A percentile compares a stretch with the other conserved stretches of the same genome.
These are phyloP conservation scores for Piaya cayana DNA, from an alignment of 2,113 vertebrate species.

Conservation along the genomic window DNA sequence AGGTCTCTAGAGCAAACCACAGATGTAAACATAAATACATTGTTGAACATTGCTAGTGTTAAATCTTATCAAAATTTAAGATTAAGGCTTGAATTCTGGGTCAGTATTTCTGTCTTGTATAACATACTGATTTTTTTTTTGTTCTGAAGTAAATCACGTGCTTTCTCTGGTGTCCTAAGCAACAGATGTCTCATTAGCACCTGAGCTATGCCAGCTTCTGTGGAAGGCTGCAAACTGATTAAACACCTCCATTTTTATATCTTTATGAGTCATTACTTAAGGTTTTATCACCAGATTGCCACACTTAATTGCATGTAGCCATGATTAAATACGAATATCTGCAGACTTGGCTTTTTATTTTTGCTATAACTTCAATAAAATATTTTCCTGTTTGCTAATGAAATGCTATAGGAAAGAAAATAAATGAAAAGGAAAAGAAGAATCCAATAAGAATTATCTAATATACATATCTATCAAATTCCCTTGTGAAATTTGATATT, in stretches of 20 bases:
- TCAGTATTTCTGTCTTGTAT: slow-evolving; percentile 4
- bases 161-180: slow-evolving; percentile 66
- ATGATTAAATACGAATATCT: slow-evolving; percentile 78
- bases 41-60: not conserved
- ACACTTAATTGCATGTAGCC: slow-evolving; percentile 75
- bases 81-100: not conserved
- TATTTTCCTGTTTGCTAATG: slow-evolving; percentile 60
- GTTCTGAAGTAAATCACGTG: not conserved
- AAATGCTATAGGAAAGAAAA: slow-evolving; percentile 19
- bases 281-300: slow-evolving; percentile 80
- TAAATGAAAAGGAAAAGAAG: not conserved
- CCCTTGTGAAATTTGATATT: not conserved
- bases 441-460: not conserved
- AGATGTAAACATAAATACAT: not conserved
- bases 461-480: not conserved
- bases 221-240: slow-evolving; percentile 76
- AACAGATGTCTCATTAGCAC: slow-evolving; percentile 83
- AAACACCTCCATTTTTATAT: slow-evolving; percentile 80
- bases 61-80: slow-evolving; percentile 4
- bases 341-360: slow-evolving; percentile 62
- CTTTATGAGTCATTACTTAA: slow-evolving; percentile 83
- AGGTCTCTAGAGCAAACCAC: not conserved
- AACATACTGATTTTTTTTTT: not conserved
- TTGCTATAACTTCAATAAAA: slow-evolving; percentile 62
- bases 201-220: slow-evolving; percentile 72